These are phyloP conservation scores for Sinocyclocheilus maitianheensis DNA, from an alignment of 2,113 vertebrate species.

Conservation along the genomic window DNA sequence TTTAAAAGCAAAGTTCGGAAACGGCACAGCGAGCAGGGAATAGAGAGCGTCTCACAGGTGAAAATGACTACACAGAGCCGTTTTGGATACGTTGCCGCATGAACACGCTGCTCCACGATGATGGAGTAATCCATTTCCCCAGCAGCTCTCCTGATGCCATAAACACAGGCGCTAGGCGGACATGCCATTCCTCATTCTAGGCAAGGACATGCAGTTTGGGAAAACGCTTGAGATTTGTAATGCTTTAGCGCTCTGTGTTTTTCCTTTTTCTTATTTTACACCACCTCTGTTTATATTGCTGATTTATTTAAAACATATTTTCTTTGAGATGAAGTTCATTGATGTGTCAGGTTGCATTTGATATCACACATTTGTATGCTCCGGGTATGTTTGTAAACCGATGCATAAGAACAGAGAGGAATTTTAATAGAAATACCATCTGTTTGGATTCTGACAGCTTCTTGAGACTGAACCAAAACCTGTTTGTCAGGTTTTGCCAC, in stretches of 20 bases:
- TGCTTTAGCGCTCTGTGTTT: constrained; percentile 73
- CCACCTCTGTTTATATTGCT: constrained; percentile 73
- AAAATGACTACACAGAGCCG: constrained; percentile 78
- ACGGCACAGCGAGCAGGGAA: constrained; percentile 9
- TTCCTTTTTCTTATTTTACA: constrained; percentile 50
- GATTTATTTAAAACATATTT: constrained; percentile 76
- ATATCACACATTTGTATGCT: constrained; percentile 70
- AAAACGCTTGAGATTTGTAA: constrained; percentile 76
- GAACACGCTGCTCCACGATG: constrained; percentile 65
- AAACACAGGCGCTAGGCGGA: constrained; percentile 80
- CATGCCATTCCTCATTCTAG: constrained; percentile 81
- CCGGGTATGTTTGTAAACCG: constrained; percentile 68
- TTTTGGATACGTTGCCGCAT: constrained; percentile 71
- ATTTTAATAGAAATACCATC: constrained; percentile 68
- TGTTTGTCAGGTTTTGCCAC: constrained; percentile 41
- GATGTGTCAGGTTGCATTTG: constrained; percentile 76
- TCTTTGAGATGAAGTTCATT: constrained; percentile 72
- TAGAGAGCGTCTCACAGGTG: constrained; percentile 65
- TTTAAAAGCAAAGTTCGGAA: constrained; percentile 41
- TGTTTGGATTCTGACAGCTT: constrained; percentile 62
- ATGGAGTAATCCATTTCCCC: constrained; percentile 82
- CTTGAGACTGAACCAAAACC: constrained; percentile 59
- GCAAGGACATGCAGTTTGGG: constrained; percentile 67
- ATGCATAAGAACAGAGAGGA: constrained; percentile 64
- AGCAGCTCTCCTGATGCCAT: constrained; percentile 76